Base-by-base conservation (phyloP, 2,888 invertebrate genomes). In the Thelaira solivaga region DNA sequence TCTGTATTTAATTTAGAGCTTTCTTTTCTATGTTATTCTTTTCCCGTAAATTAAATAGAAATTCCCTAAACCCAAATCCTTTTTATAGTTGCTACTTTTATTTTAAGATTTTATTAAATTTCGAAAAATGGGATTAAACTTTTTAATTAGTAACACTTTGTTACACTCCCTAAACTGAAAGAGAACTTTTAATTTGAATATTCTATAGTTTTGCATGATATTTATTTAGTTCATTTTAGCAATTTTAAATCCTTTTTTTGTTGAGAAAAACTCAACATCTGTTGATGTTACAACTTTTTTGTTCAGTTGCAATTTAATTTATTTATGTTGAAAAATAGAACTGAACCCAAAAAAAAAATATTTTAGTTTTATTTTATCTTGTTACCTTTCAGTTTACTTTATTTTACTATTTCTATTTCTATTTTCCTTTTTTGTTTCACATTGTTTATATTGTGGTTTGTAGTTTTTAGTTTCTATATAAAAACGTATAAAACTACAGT, bases 361-460 rank as follows among this genome's bases (percentile, higher is more conserved):
- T 43, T 43, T 34, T 67, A 41, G 31, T 34, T 53, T 67, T 31
- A 24, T 31, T 67, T 67, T 41, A 67, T 18, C 53, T 45, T 24
- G 16, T 43, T 55, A 34, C 6, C 31, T 53, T 22, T 20, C 22
- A 29, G 39, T 65, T 65, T 43, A 22, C 13, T 24, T 11, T 36
- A 49, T 39, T 47, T 39, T 10, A 11, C 7, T 41, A 18, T 55
- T 47, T 72, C 36, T 18, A 41, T 29, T 34, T 29, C 29, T 29
- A 5, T 55, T 45, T 49, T 64, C 16, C 29, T 39, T 39, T n/a
- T n/a, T n/a, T n/a, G n/a, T n/a, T n/a, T n/a, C n/a, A n/a, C n/a
- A 55, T 55, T 73, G 55, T 73, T 57, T 65, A 73, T 41, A 41
- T 57, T 73, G 49, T 49, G 72, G 72, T 34, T 57, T 73, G 49